These are phyloP conservation scores for Leptodactylus fallax DNA, from an alignment of 2,797 vertebrate genomes.

Conservation along the genomic window DNA sequence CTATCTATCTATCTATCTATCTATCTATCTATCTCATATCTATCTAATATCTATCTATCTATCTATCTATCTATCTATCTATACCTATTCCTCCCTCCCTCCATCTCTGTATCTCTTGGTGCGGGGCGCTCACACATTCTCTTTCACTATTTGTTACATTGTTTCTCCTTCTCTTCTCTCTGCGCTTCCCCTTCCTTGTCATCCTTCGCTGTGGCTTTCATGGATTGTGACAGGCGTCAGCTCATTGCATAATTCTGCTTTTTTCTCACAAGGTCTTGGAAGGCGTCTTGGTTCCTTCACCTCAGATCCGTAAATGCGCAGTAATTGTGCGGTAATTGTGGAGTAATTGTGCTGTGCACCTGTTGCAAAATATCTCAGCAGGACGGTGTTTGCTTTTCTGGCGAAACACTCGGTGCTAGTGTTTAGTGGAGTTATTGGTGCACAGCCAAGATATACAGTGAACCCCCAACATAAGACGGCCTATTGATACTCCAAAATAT, in stretches of 20 bases:
- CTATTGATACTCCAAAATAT: slow-evolving; percentile 68
- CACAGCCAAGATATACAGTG: slow-evolving; percentile 76
- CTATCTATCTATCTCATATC: no score
- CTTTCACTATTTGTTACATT: neutral
- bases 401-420: slow-evolving; percentile 74
- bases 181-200: neutral
- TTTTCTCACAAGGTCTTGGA: neutral
- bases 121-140: neutral
- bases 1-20: no score
- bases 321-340: slow-evolving; percentile 78
- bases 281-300: slow-evolving; percentile 57
- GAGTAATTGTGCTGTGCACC: slow-evolving; percentile 69
- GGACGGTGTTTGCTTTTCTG: slow-evolving; percentile 80
- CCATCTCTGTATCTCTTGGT: no score
- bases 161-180: neutral
- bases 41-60: no score
- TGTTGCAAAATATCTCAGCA: slow-evolving; percentile 79
- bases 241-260: neutral
- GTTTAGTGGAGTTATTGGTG: slow-evolving; percentile 77
- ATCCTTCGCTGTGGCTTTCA: neutral
- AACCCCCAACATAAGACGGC: slow-evolving; percentile 76
- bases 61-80: no score
- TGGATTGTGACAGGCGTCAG: neutral
- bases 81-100: no score
- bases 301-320: slow-evolving; percentile 70